Percentiles rank a stretch among this genome's conserved stretches.
These are phyloP conservation scores for Synanthedon andrenaeformis DNA, from an alignment of 2,888 invertebrate species.

Conservation along the genomic window DNA sequence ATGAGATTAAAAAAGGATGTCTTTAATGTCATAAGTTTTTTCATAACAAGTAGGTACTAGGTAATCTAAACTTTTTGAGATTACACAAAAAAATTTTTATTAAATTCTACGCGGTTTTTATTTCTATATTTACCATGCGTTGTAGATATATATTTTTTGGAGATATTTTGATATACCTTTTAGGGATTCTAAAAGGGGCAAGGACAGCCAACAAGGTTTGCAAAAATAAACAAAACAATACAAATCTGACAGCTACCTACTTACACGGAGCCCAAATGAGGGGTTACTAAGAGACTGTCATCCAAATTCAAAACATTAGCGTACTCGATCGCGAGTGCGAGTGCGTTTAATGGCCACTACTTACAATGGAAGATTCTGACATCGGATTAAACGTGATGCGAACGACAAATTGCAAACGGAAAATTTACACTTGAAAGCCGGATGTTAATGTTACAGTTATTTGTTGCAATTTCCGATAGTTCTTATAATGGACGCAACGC, in stretches of 20 bases:
- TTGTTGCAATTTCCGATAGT: constrained; percentile 61
- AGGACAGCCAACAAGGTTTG: too few species aligned
- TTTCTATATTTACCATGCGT: too few species aligned
- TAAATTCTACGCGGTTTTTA: too few species aligned
- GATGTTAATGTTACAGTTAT: constrained; percentile 52
- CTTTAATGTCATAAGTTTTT: too few species aligned
- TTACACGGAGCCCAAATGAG: not conserved
- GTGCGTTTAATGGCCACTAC: constrained; percentile 25
- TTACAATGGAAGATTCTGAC: not conserved
- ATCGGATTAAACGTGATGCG: constrained; percentile 12
- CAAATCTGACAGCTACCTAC: not conserved
- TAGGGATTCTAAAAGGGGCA: too few species aligned
- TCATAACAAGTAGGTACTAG: too few species aligned
- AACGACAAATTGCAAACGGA: constrained; percentile 62
- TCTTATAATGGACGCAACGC: constrained; percentile 42
- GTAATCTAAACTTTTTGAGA: too few species aligned
- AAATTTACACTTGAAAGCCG: constrained; percentile 68
- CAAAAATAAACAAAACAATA: not conserved
- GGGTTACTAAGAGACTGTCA: constrained; percentile 2
- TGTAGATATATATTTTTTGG: too few species aligned
- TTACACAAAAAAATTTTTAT: too few species aligned
- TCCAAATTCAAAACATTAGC: constrained; percentile 17
- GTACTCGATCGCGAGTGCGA: constrained; percentile 6
- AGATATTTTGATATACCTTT: too few species aligned
- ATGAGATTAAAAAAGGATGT: too few species aligned